Percentiles rank a stretch among this genome's conserved stretches.
Evolutionary conservation across 2,888 invertebrate species (phyloP).

Genomic region (Archips crataeganus): DNA sequence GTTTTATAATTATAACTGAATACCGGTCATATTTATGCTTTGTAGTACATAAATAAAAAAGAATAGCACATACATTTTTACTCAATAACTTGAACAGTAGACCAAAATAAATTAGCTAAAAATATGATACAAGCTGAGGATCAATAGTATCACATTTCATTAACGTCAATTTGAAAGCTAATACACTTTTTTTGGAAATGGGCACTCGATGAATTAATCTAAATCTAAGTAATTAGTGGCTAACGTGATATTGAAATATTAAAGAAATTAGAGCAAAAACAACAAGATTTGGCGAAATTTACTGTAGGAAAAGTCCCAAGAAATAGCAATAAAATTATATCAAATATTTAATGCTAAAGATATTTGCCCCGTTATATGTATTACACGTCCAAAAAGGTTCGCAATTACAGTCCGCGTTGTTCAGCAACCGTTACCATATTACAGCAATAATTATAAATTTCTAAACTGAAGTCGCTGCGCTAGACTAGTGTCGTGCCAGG

Average conservation of each 20-base stretch:
- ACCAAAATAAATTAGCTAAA: neutral
- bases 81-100: neutral
- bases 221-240: neutral
- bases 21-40: neutral
- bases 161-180: neutral
- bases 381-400: constrained; percentile 6
- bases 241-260: neutral
- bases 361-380: neutral
- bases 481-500: constrained; percentile 40
- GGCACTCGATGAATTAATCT: neutral
- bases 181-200: neutral
- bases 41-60: neutral
- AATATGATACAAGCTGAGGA: neutral
- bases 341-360: neutral
- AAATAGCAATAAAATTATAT: neutral
- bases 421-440: neutral
- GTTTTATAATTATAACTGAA: neutral
- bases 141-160: neutral
- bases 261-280: neutral
- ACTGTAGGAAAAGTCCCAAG: neutral
- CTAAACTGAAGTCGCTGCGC: constrained; percentile 49
- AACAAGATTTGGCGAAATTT: neutral
- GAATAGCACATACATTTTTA: neutral
- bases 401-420: constrained; percentile 1
- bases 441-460: neutral